phyloP scores from a whole-genome alignment of 2,113 vertebrate genomes.

The Apodemus sylvaticus region DNA sequence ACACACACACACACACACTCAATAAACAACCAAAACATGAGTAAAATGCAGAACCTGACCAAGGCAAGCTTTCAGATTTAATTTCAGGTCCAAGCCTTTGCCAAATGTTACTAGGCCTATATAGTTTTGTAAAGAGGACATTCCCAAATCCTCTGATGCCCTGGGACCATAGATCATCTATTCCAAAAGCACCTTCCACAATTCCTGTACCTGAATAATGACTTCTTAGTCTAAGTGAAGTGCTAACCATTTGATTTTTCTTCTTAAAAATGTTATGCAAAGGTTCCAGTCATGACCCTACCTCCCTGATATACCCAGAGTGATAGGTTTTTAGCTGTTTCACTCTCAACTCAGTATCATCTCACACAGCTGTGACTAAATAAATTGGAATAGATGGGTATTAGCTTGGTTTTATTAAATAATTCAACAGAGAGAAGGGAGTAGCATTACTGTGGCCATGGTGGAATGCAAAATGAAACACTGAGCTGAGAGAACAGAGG shows the following conservation, averaged over 20 bases:
- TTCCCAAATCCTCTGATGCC: neutral
- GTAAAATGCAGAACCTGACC: neutral
- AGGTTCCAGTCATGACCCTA: neutral
- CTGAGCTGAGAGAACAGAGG: neutral
- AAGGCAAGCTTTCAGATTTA: neutral
- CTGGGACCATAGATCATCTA: neutral
- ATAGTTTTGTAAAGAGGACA: neutral
- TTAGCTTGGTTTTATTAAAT: neutral
- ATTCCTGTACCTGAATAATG: neutral
- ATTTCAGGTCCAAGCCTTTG: neutral
- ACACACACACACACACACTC: too few species aligned
- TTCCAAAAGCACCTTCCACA: neutral
- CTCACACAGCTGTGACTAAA: neutral
- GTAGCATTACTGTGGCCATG: neutral
- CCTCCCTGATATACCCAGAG: rapidly evolving
- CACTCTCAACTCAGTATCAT: neutral
- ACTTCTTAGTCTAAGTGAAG: neutral
- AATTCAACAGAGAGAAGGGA: neutral
- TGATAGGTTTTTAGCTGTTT: neutral
- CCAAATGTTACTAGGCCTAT: neutral
- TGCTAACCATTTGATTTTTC: neutral
- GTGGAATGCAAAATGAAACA: rapidly evolving
- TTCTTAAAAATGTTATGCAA: neutral
- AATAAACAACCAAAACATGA: neutral
- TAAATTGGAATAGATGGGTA: neutral